phyloP scores from a whole-genome alignment of 2,113 vertebrate genomes.

The Pelusios castaneus region DNA sequence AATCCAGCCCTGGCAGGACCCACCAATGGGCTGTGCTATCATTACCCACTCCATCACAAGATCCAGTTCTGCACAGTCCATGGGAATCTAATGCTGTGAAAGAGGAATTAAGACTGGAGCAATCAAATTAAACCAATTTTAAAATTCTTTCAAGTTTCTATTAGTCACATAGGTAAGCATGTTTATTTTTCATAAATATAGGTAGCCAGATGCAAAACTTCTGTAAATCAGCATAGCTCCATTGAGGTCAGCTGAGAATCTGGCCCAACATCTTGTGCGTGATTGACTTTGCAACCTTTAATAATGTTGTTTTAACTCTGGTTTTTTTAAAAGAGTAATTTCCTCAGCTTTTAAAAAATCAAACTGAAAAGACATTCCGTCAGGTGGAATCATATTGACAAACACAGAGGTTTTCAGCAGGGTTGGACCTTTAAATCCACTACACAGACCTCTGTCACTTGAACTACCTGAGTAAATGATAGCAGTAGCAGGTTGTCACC shows the following conservation, averaged over 20 bases:
- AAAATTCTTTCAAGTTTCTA: background rate
- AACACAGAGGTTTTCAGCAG: background rate
- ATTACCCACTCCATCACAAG: background rate
- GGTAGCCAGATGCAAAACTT: background rate
- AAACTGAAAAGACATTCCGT: background rate
- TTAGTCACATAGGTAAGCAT: background rate
- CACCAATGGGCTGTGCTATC: background rate
- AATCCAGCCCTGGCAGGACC: background rate
- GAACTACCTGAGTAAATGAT: background rate
- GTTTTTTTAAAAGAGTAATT: background rate
- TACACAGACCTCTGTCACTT: background rate
- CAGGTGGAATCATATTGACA: background rate
- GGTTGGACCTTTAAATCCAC: background rate
- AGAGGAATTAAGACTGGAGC: background rate
- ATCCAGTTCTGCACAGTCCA: background rate
- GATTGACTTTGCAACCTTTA: background rate
- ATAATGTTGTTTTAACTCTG: background rate
- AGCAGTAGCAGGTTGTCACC: background rate
- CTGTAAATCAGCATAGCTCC: background rate
- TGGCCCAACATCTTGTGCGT: background rate
- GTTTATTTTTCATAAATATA: background rate
- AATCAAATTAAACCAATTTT: background rate
- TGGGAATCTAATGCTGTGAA: background rate
- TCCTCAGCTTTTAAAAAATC: background rate
- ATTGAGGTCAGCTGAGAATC: background rate